Base-by-base conservation (phyloP, 2,888 invertebrate genomes). In the Leuctra nigra region DNA sequence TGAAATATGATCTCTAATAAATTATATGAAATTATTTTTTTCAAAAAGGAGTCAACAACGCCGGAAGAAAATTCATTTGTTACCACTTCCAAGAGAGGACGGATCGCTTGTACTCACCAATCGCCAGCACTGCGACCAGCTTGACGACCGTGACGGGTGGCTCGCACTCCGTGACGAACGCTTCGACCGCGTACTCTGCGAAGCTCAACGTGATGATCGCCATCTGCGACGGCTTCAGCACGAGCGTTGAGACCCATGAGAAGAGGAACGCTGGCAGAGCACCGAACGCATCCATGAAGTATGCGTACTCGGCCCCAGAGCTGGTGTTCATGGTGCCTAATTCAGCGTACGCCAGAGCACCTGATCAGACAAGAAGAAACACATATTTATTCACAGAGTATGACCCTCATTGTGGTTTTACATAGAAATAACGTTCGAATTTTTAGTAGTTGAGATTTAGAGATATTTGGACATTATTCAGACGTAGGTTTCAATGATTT, bases 301-400 rank as follows among this genome's bases (percentile, higher is more conserved):
- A 94, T 64, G 92, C 92, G 79, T 94, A 94, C 74, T 95, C 94
- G 62, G 92, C 94, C 63, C 94, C 94, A 62, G 92, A 92, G 66
- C 91, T 91, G 67, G 93, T 91, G 74, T 94, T 93, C 88, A 94
- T 91, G 63, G 94, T 94, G 68, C 94, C 94, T 72, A 95, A 75
- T 77, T 95, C 94, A 67, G 93, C 93, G 73, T 94, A 95, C 65
- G 92, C 86, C 68, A 95, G 80, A 68, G 94, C 93, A 72, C 94
- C 94, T 91, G 54, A n/a, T n/a, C n/a, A n/a, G n/a, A n/a, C n/a
- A n/a, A n/a, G n/a, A 11, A 29, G 11, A 29, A 29, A 29, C 29
- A 29, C 6, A 29, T 11, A 29, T 29, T 7, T 29, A 29, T 29
- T 7, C 29, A n/a, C n/a, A n/a, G n/a, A n/a, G n/a, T n/a, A n/a